A percentile compares a stretch with the other conserved stretches of the same genome.
phyloP scores from a whole-genome alignment of 37 sponge, comb jelly and placozoan species.

The Lycopodina hypogea region DNA sequence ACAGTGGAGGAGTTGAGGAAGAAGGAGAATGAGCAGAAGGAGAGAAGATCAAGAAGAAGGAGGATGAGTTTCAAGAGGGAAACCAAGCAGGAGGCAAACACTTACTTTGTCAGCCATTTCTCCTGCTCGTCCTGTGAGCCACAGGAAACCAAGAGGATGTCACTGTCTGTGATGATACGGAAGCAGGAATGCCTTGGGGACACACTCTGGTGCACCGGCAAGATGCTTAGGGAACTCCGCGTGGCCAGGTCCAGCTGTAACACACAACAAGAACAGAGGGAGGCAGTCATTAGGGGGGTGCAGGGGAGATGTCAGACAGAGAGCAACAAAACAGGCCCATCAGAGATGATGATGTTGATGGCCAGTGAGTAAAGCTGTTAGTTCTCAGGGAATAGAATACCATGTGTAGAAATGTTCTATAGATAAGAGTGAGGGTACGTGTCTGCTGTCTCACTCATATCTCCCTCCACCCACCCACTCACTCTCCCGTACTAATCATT shows the following conservation, averaged over 20 bases:
- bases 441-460: no score
- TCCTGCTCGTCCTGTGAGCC: conserved; percentile 69
- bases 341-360: no score
- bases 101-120: conserved; percentile 76
- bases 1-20: neutral
- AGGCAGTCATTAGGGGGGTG: neutral
- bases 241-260: conserved; percentile 68
- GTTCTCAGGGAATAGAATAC: no score
- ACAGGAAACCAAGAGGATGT: conserved; percentile 64
- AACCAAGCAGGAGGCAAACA: neutral
- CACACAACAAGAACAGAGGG: neutral
- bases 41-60: neutral
- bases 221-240: conserved; percentile 58
- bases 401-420: no score
- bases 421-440: no score
- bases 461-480: no score
- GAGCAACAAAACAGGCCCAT: no score
- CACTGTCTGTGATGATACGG: conserved; percentile 61
- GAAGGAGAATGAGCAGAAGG: neutral
- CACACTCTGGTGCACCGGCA: conserved; percentile 66
- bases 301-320: no score
- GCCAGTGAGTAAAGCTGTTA: no score
- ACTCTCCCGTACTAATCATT: no score
- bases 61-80: neutral
- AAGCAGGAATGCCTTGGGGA: conserved; percentile 79